These are phyloP conservation scores for Platanista minor DNA, from an alignment of 2,113 vertebrate species.

Conservation along the genomic window DNA sequence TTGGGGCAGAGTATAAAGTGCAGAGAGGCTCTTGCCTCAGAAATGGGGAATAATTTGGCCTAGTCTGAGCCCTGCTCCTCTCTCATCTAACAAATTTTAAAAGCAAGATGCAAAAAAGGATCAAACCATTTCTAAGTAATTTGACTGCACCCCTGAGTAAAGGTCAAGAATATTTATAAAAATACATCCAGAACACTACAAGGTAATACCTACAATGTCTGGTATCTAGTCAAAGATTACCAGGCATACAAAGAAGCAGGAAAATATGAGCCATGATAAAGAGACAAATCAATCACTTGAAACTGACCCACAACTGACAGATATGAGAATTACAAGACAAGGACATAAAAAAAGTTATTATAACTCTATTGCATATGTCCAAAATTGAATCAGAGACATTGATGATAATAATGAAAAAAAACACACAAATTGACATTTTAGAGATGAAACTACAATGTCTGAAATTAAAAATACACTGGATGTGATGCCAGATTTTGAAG, in stretches of 20 bases:
- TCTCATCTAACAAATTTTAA: neutral
- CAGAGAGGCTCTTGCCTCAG: neutral
- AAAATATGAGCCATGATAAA: neutral
- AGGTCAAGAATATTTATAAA: neutral
- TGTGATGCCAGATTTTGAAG: slow-evolving; percentile 30
- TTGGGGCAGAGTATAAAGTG: neutral
- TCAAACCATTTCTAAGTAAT: neutral
- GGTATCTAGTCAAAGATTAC: neutral
- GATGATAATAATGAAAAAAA: neutral
- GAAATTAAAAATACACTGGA: neutral
- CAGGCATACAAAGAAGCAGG: neutral
- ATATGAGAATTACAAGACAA: neutral
- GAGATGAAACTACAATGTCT: neutral
- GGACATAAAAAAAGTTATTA: neutral
- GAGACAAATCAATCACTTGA: neutral
- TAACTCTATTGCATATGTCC: neutral
- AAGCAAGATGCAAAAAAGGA: neutral
- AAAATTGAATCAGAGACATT: slow-evolving; percentile 25
- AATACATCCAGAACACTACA: neutral
- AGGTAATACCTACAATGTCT: neutral
- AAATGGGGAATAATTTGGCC: neutral
- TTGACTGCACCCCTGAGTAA: neutral
- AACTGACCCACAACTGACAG: neutral
- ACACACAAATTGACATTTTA: neutral
- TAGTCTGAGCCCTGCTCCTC: neutral